Evolutionary conservation across 2,797 vertebrate species (phyloP).

Genomic region (Coregonus sp.): DNA sequence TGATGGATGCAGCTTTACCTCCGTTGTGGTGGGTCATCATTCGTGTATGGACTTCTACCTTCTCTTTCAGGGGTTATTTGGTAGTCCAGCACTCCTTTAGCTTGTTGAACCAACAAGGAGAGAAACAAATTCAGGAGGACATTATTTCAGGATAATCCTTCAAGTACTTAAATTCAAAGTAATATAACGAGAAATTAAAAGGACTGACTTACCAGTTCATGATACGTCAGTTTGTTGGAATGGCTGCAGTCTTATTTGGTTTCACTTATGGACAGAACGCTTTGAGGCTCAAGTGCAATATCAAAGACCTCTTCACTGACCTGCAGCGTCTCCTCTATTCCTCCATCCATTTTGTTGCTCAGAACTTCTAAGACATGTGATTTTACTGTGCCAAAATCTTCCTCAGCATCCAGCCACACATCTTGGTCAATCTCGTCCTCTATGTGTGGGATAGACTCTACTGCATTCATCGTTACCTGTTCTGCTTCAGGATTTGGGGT

Average conservation of each 20-base stretch:
- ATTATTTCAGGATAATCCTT: neutral
- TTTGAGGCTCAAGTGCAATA: slow-evolving; percentile 51
- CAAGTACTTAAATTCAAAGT: neutral
- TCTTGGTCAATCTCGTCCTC: slow-evolving; percentile 58
- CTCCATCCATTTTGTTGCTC: neutral
- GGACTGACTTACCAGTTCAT: slow-evolving; percentile 13
- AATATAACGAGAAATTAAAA: neutral
- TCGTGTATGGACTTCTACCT: neutral
- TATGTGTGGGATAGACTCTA: slow-evolving; percentile 20
- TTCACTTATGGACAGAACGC: slow-evolving; percentile 11
- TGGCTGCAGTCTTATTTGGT: slow-evolving; percentile 38
- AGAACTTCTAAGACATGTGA: neutral
- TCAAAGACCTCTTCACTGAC: slow-evolving; percentile 53
- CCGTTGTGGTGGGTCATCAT: neutral
- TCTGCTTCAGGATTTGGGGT: slow-evolving; percentile 18
- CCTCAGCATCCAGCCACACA: slow-evolving; percentile 73
- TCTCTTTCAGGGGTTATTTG: neutral
- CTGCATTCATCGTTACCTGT: slow-evolving; percentile 6
- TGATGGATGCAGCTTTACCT: neutral
- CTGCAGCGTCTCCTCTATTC: slow-evolving; percentile 22
- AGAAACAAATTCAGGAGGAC: neutral
- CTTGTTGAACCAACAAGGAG: neutral
- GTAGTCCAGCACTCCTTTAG: neutral
- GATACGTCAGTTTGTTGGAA: neutral
- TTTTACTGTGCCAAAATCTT: slow-evolving; percentile 45